A percentile compares a stretch with the other conserved stretches of the same genome.
Evolutionary conservation across 2,888 invertebrate species (phyloP).

Genomic region (Hydropsyche betteni): DNA sequence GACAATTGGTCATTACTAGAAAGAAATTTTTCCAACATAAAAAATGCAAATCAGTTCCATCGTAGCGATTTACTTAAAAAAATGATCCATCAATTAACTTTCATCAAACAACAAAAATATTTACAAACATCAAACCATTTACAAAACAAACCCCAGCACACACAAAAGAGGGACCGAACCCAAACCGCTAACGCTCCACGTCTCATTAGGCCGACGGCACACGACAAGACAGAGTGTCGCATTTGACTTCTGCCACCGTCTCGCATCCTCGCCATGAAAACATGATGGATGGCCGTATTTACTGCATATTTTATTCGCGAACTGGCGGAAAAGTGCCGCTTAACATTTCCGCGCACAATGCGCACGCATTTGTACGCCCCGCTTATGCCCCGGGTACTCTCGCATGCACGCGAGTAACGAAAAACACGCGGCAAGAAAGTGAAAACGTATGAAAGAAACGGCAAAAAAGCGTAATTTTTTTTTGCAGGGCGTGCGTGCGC

Average conservation of each 20-base stretch:
- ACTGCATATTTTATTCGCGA: constrained; percentile 21
- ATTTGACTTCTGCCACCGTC: constrained; percentile 26
- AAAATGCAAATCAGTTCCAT: no score
- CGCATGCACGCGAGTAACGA: background rate
- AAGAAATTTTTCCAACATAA: no score
- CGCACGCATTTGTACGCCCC: constrained; percentile 1
- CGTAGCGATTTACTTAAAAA: no score
- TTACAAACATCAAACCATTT: no score
- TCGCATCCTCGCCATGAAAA: no score
- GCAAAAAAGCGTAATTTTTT: constrained; percentile 8
- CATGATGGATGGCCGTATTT: constrained; percentile 28
- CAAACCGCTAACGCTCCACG: no score
- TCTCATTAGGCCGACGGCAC: no score
- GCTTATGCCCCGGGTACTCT: background rate
- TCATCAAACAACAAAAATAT: no score
- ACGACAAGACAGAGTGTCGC: constrained; percentile 13
- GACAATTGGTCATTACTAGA: no score
- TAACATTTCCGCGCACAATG: constrained; percentile 3
- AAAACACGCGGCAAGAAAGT: background rate
- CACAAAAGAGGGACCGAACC: no score
- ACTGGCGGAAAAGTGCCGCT: background rate
- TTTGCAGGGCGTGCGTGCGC: background rate
- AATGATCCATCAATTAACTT: no score
- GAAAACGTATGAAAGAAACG: background rate
- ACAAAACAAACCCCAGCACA: no score